Percentiles rank a stretch among this genome's conserved stretches.
Conservation (phyloP, 2,113 vertebrate genomes). For the Syrrhaptes paradoxus region DNA sequence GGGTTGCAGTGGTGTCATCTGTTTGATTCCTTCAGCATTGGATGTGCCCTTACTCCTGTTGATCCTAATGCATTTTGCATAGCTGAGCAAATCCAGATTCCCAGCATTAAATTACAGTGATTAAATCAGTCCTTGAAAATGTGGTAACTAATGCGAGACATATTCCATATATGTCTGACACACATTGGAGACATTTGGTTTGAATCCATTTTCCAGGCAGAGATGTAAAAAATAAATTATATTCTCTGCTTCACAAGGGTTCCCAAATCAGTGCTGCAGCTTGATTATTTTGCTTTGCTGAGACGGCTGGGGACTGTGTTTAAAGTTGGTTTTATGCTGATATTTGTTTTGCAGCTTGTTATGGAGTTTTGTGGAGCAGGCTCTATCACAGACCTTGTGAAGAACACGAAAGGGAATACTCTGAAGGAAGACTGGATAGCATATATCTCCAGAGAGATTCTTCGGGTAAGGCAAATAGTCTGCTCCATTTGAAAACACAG, state of each 20-base stretch:
- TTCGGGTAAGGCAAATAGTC: slow-evolving; percentile 80
- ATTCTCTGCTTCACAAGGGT: neutral
- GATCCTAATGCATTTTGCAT: slow-evolving; percentile 38
- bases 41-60: neutral
- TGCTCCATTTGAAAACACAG: neutral
- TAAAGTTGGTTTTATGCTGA: neutral
- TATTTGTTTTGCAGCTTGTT: slow-evolving; percentile 84
- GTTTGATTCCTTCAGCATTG: neutral
- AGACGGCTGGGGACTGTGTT: neutral
- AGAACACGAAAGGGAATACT: slow-evolving; percentile 97
- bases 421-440: slow-evolving; percentile 99
- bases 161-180: slow-evolving; percentile 12
- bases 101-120: neutral
- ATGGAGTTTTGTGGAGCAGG: slow-evolving; percentile 99
- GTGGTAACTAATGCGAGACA: slow-evolving; percentile 43
- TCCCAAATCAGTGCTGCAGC: neutral
- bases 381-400: slow-evolving; percentile 98
- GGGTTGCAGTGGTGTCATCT: neutral
- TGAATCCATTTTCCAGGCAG: slow-evolving; percentile 30
- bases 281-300: neutral
- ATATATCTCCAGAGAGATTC: slow-evolving; percentile 97
- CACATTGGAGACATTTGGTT: slow-evolving; percentile 17
- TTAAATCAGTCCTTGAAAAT: slow-evolving; percentile 17
- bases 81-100: slow-evolving; percentile 14
- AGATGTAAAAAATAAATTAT: neutral